Percentiles rank a stretch among this genome's conserved stretches.
Conservation (phyloP, 2,888 invertebrate species). For the Vandiemenella viatica region DNA sequence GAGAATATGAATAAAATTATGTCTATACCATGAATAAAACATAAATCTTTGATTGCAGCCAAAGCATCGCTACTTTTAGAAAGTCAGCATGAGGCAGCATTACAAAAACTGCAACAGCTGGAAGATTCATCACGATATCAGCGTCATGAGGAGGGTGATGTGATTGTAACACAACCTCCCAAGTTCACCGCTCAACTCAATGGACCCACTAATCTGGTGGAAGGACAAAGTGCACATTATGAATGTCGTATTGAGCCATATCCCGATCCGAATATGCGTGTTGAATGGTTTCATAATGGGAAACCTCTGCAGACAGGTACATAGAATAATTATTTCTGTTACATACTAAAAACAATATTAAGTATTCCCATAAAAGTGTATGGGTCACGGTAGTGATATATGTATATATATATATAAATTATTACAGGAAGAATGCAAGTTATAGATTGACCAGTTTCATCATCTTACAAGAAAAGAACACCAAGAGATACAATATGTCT, state of each 20-base stretch:
- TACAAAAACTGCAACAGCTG: constrained; percentile 71
- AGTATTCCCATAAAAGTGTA: background rate
- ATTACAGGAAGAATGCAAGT: background rate
- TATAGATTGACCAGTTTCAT: too few species aligned
- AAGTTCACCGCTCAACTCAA: constrained; percentile 72
- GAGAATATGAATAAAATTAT: too few species aligned
- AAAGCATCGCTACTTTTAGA: constrained; percentile 78
- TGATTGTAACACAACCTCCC: constrained; percentile 66
- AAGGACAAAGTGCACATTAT: constrained; percentile 82
- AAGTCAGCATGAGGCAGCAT: constrained; percentile 75
- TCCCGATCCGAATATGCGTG: constrained; percentile 73
- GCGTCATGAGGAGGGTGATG: constrained; percentile 59
- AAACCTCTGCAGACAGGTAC: constrained; percentile 66
- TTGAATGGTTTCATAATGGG: constrained; percentile 89
- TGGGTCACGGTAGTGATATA: background rate
- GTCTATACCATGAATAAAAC: too few species aligned
- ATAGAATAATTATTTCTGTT: background rate
- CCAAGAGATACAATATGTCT: too few species aligned
- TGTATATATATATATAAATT: background rate
- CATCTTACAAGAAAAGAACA: too few species aligned
- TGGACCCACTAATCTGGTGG: constrained; percentile 69
- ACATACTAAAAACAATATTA: background rate
- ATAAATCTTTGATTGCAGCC: constrained; percentile 34
- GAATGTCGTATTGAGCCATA: constrained; percentile 88
- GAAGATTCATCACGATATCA: constrained; percentile 70